Evolutionary conservation across 2,797 vertebrate genomes (phyloP).

Genomic region (Glyptemys insculpta): DNA sequence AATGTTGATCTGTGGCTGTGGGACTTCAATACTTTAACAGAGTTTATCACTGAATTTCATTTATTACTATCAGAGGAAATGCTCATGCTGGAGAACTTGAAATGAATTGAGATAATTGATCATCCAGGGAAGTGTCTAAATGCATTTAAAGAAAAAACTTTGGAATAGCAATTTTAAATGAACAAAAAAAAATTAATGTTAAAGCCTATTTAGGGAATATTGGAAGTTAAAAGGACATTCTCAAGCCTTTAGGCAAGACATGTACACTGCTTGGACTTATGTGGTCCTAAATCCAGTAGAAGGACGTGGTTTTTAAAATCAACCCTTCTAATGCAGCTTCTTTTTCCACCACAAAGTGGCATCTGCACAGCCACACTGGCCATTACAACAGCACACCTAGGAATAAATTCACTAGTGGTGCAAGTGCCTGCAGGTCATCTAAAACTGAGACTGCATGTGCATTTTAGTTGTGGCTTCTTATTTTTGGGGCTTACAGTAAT

Average conservation of each 20-base stretch:
- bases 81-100: conserved; percentile 24
- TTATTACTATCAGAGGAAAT: conserved; percentile 46
- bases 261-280: neutral
- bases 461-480: neutral
- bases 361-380: accelerated
- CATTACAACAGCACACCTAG: neutral
- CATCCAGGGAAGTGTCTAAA: conserved; percentile 60
- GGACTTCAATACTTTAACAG: conserved; percentile 56
- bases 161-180: conserved; percentile 53
- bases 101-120: conserved; percentile 61
- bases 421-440: neutral
- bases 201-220: conserved; percentile 50
- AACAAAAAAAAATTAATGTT: neutral
- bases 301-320: conserved; percentile 5
- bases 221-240: conserved; percentile 37
- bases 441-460: accelerated
- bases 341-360: neutral
- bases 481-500: neutral
- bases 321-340: neutral
- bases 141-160: conserved; percentile 41
- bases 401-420: neutral
- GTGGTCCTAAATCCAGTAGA: conserved; percentile 17
- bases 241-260: conserved; percentile 48
- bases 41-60: conserved; percentile 63
- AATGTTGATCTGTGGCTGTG: conserved; percentile 48